phyloP scores from a whole-genome alignment of 2,888 invertebrate species.

The Alcis repandata region DNA sequence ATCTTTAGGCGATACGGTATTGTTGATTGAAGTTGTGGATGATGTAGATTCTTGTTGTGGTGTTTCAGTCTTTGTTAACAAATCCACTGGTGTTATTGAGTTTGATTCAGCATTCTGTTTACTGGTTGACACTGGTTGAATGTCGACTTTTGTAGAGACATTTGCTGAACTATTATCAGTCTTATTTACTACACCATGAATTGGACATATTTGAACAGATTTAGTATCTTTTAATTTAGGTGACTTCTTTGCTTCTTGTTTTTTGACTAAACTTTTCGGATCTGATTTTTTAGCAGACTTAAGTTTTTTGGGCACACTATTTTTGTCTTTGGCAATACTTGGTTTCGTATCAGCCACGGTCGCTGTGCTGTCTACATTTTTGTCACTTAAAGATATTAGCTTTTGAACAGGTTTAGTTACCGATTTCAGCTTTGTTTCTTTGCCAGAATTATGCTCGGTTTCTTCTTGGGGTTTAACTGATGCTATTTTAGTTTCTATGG shows the following conservation, averaged over 20 bases:
- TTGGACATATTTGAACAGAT: constrained; percentile 28
- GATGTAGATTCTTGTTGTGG: constrained; percentile 5
- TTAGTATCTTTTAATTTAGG: constrained; percentile 26
- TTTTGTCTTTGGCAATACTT: constrained; percentile 17
- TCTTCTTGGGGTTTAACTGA: not conserved
- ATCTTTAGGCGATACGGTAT: constrained; percentile 20
- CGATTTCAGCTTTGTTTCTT: not conserved
- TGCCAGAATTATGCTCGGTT: not conserved
- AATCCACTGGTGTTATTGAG: not conserved
- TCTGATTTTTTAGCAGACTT: constrained; percentile 24
- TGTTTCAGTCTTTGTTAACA: constrained; percentile 22
- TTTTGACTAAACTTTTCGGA: constrained; percentile 12
- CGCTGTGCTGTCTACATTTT: not conserved
- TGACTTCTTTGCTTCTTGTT: not conserved
- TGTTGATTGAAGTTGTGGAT: constrained; percentile 12
- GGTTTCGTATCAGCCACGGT: constrained; percentile 9
- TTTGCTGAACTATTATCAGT: constrained; percentile 19
- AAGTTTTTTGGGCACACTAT: constrained; percentile 20
- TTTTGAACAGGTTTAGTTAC: not conserved
- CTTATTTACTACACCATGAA: constrained; percentile 29
- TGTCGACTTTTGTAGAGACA: not conserved
- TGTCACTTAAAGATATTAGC: not conserved
- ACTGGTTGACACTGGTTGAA: not conserved
- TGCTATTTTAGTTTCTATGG: not conserved
- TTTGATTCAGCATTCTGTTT: constrained; percentile 14